phyloP scores from a whole-genome alignment of 2,113 vertebrate genomes.

The Tenebrosternarchus preto region DNA sequence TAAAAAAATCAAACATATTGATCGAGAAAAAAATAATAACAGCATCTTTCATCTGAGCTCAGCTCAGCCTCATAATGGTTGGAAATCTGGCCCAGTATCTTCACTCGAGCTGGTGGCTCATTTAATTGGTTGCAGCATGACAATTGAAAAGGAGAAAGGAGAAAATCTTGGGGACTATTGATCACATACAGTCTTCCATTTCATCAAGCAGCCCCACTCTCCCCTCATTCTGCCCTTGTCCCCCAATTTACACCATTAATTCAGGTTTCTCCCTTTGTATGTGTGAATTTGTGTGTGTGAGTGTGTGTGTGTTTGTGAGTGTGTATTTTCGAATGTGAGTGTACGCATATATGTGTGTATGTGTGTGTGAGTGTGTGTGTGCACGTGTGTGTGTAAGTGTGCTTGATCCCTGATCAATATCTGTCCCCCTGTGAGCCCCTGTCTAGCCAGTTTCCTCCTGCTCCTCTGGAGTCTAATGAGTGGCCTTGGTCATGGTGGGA shows the following conservation, averaged over 20 bases:
- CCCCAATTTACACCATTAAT: conserved; percentile 78
- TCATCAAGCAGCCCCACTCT: conserved; percentile 67
- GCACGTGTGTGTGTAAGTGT: conserved; percentile 43
- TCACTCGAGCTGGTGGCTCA: conserved; percentile 35
- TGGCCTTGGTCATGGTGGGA: conserved; percentile 54
- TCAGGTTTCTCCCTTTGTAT: conserved; percentile 69
- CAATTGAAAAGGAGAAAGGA: conserved; percentile 72
- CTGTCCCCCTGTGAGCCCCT: conserved; percentile 71
- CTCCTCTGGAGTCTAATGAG: conserved; percentile 69
- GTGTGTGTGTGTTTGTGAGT: conserved; percentile 44
- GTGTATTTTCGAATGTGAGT: conserved; percentile 44
- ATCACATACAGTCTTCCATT: conserved; percentile 76
- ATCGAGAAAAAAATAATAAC: conserved; percentile 41
- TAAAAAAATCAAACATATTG: conserved; percentile 45
- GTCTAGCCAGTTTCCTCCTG: conserved; percentile 64
- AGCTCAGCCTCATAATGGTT: conserved; percentile 36
- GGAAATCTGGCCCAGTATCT: conserved; percentile 51
- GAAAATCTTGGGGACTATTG: conserved; percentile 76
- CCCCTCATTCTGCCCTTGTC: conserved; percentile 61
- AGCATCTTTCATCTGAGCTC: conserved; percentile 33
- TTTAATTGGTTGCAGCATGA: conserved; percentile 78
- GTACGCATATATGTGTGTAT: conserved; percentile 38
- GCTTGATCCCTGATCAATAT: conserved; percentile 70
- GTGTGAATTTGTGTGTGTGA: conserved; percentile 58
- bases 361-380: conserved; percentile 38